Conservation (phyloP, 2,888 invertebrate species). For the Parnassius smintheus region DNA sequence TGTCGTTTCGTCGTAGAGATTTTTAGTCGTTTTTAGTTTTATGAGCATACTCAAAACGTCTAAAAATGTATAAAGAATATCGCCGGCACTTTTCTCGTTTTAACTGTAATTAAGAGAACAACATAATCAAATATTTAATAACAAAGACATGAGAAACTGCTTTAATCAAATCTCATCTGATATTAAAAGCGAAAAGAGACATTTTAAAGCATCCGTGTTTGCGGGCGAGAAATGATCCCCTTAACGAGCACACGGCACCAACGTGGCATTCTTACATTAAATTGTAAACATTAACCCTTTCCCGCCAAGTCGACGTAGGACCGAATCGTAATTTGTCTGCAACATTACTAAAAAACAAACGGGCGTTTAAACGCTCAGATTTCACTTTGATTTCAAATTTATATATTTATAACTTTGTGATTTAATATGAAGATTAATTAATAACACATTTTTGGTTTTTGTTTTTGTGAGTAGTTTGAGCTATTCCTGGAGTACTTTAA, state of each 20-base stretch:
- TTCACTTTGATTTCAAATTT: background rate
- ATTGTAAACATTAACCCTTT: constrained; percentile 74
- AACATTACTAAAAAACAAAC: constrained; percentile 49
- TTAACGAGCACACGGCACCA: constrained; percentile 58
- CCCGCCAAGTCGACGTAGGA: constrained; percentile 57
- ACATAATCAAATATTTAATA: constrained; percentile 22
- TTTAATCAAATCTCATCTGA: constrained; percentile 58
- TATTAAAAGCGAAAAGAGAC: constrained; percentile 60
- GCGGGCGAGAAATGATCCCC: constrained; percentile 63
- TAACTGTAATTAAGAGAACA: constrained; percentile 16
- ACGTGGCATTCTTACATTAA: constrained; percentile 71
- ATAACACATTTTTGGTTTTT: no score
- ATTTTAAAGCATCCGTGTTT: constrained; percentile 45
- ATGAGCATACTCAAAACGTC: no score
- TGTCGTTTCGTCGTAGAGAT: no score
- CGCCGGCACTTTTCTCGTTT: background rate
- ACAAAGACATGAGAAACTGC: constrained; percentile 25
- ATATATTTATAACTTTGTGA: background rate
- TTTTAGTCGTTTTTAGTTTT: no score
- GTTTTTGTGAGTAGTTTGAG: no score
- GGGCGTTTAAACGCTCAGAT: constrained; percentile 43
- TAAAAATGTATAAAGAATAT: no score
- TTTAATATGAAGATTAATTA: background rate
- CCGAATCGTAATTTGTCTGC: constrained; percentile 70
- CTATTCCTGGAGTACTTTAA: no score